These are phyloP conservation scores for Xestia xanthographa DNA, from an alignment of 2,888 invertebrate genomes.

Conservation along the genomic window DNA sequence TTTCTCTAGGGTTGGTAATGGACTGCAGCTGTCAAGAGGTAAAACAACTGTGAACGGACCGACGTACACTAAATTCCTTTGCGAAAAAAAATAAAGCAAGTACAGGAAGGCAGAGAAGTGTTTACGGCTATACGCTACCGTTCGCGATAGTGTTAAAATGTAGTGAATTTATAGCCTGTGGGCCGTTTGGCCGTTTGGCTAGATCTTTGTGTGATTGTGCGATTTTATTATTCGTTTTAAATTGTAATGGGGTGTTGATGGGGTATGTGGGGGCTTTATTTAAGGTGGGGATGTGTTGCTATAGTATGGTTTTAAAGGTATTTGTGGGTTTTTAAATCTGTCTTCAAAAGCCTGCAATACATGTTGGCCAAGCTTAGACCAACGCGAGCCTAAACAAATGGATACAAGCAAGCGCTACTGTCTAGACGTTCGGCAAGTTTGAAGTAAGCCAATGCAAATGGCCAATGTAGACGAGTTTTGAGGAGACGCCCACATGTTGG, in stretches of 20 bases:
- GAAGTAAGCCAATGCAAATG: no score
- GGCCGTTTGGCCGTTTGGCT: conserved; percentile 22
- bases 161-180: conserved; percentile 64
- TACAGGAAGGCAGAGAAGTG: conserved; percentile 84
- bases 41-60: not conserved
- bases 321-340: not conserved
- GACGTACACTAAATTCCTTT: conserved; percentile 70
- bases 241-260: conserved; percentile 61
- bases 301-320: not conserved
- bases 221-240: conserved; percentile 66
- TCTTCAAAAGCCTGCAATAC: no score
- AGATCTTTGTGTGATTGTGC: conserved; percentile 65
- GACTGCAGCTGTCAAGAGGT: conserved; percentile 1
- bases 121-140: conserved; percentile 80
- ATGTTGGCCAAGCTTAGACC: no score
- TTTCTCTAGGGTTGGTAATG: not conserved
- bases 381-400: no score
- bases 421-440: no score
- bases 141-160: conserved; percentile 67
- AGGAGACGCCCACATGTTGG: no score
- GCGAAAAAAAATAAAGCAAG: conserved; percentile 70
- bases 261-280: not conserved
- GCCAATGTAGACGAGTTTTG: no score
- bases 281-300: not conserved
- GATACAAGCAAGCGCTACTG: no score